Evolutionary conservation across 2,113 vertebrate species (phyloP).

Genomic region (Anarhynchus alexandrinus): DNA sequence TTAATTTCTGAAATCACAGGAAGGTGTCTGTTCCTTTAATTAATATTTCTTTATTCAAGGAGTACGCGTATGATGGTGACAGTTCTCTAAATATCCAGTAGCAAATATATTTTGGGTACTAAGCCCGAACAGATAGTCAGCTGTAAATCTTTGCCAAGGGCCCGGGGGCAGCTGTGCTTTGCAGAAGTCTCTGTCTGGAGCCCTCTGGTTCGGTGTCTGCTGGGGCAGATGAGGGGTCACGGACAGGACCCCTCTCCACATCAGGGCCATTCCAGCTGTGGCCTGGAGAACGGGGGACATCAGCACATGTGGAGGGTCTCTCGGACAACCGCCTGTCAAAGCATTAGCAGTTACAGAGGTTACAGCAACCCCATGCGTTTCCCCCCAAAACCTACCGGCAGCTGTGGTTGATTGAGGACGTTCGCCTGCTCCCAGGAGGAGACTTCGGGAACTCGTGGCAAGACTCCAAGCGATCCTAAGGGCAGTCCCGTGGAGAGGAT

Average conservation of each 20-base stretch:
- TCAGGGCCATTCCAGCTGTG: background rate
- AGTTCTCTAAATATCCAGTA: background rate
- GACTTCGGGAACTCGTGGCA: background rate
- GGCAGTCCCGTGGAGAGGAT: background rate
- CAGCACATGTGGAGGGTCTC: too few species aligned
- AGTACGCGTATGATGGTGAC: background rate
- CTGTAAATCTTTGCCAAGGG: background rate
- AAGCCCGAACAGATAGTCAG: background rate
- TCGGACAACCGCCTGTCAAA: background rate
- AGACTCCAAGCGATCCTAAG: background rate
- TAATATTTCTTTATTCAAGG: background rate
- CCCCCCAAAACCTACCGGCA: accelerated
- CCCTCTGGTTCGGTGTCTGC: background rate
- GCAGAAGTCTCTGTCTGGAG: background rate
- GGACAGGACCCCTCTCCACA: background rate
- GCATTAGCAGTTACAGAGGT: background rate
- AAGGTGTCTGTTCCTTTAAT: background rate
- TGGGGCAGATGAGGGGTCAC: background rate
- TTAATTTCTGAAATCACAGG: background rate
- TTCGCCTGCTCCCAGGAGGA: background rate
- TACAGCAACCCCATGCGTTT: background rate
- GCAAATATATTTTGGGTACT: background rate
- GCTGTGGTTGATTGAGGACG: accelerated
- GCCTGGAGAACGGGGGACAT: background rate
- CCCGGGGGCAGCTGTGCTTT: background rate